Evolutionary conservation across 2,888 invertebrate genomes (phyloP), one percentile per base, ranked within the genome.

Genomic region (Arenicola marina): DNA sequence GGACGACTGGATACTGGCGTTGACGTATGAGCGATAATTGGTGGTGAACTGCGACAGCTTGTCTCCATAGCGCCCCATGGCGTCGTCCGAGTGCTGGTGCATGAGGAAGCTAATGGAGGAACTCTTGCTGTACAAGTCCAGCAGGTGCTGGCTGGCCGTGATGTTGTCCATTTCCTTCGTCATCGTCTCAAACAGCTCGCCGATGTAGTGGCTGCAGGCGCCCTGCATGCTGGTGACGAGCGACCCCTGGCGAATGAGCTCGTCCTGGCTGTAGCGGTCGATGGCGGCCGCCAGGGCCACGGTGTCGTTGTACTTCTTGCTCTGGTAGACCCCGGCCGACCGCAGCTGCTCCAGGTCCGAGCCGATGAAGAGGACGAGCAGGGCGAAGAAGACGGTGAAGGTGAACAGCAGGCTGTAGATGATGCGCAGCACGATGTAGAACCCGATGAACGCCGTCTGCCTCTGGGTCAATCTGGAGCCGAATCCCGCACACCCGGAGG

Each of bases 381-480:
- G 46, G 4, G 73, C 74, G 55, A 62, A 67, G 59, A 65, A 65
- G 1, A 57, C 56, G 24, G 67, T 66, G 62, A 67, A 67, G 24
- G 64, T 67, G 59, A 67, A 67, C 0, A 62, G 18, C 1, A 61
- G 55, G 58, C 67, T 61, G 57, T 67, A 67, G 24, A 65, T 26
- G 31, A 67, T 15, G n/a, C 67, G 48, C n/a, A 67, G 33, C 3
- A 65, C 24, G 21, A 65, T 51, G 54, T 65, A 67, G 2, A 57
- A 18, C 2, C 43, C 57, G 34, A 77, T 74, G 21, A 76, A 69
- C 43, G 75, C 67, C 21, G 75, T 74, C 59, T 79, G 57, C 11
- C 24, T 28, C 48, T 57, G 43, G 28, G 11, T 29, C 45, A 56
- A 48, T 18, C 31, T 45, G 4, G 55, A 18, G n/a, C 33, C 28